Conservation (phyloP, 2,888 invertebrate genomes). For the Thera obeliscata region DNA sequence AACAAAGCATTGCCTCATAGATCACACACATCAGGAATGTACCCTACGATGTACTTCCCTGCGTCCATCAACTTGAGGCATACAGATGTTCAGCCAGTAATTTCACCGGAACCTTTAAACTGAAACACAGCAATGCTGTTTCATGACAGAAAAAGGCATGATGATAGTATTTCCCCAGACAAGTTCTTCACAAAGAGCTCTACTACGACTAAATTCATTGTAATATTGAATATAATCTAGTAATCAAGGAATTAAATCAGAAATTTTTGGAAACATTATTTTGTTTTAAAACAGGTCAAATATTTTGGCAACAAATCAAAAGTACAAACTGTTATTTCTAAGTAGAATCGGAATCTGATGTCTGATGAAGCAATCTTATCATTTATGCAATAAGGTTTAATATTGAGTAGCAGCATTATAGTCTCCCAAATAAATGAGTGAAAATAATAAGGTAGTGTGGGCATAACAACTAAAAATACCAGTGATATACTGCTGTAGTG, state of each 20-base stretch:
- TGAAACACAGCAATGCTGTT: too few relatives aligned
- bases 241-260: slow-evolving; percentile 27
- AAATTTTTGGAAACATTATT: slow-evolving; percentile 47
- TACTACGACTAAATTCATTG: too few relatives aligned
- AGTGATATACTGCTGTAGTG: slow-evolving; percentile 12
- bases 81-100: too few relatives aligned
- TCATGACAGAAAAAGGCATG: too few relatives aligned
- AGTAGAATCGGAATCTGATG: slow-evolving; percentile 34
- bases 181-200: too few relatives aligned
- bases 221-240: slow-evolving; percentile 3
- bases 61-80: too few relatives aligned
- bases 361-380: slow-evolving; percentile 33
- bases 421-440: slow-evolving; percentile 13
- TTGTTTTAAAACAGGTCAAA: slow-evolving; percentile 61
- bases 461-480: slow-evolving; percentile 18
- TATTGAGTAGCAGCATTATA: slow-evolving; percentile 11
- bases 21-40: too few relatives aligned
- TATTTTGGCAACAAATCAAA: slow-evolving; percentile 68
- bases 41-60: too few relatives aligned
- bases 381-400: slow-evolving; percentile 17
- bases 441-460: slow-evolving; percentile 21
- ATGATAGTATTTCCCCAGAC: too few relatives aligned
- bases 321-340: slow-evolving; percentile 40
- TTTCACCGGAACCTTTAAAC: too few relatives aligned
- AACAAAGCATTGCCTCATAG: too few relatives aligned